Evolutionary conservation across 2,888 invertebrate species (phyloP), one percentile per base, ranked within the genome.

Genomic region (Zygogramma bicolorata): DNA sequence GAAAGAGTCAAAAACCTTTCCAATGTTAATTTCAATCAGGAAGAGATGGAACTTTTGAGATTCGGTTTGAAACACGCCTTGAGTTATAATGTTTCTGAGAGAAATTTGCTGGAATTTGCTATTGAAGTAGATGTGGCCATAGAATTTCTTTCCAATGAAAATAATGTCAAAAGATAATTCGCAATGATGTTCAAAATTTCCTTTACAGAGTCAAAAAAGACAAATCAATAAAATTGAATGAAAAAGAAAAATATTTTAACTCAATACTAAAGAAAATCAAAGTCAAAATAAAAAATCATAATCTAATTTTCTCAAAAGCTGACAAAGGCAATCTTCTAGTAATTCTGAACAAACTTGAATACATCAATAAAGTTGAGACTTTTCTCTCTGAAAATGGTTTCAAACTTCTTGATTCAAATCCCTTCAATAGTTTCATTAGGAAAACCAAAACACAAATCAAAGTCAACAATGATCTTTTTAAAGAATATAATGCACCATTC

Each of bases 401-500:
- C 18, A 7, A 53, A 25, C n/a, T 20, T 22, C 53, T 53, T 20
- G 18, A 22, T 25, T 53, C 53, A 10, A 53, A 53, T 15, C 53
- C 53, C 18, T 53, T 18, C 3, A 18, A 53, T 53, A 25, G 20
- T 53, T 53, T 53, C 53, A 53, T 53, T 20, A 53, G 18, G 25
- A 53, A 13, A 53, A 53, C 20, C 7, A 53, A 53, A 53, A 53
- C 53, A 22, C 18, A 13, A 3, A 53, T 53, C 25, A 53, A 18
- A 7, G 53, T 15, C 3, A 3, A 25, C 25, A 60, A 29, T 18
- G 38, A 27, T 3, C 18, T 60, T 7, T 60, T 60, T 34, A 27
- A 60, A 3, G 18, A 57, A 25, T n/a, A 60, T 60, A 60, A 60
- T 60, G 29, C 60, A 13, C 60, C 60, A 27, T 60, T 27, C 25